These are phyloP conservation scores for Sebastes schlegelii DNA, from an alignment of 2,113 vertebrate species.

Conservation along the genomic window DNA sequence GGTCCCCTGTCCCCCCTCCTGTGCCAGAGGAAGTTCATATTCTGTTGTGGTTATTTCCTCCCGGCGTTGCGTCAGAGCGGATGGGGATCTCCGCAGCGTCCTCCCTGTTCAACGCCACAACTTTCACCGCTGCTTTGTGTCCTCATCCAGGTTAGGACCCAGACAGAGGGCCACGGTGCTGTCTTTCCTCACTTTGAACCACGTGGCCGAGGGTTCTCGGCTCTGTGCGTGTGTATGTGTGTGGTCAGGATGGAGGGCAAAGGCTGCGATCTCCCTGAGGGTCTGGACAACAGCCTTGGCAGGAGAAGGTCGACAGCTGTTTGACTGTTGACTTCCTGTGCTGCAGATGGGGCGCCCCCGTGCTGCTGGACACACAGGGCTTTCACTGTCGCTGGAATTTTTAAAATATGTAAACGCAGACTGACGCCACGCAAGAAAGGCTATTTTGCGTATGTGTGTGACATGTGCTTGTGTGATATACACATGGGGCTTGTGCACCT, in stretches of 20 bases:
- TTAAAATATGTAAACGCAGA: slow-evolving; percentile 40
- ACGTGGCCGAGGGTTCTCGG: not conserved
- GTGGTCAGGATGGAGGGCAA: slow-evolving; percentile 50
- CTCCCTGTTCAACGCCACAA: slow-evolving; percentile 21
- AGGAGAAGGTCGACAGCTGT: slow-evolving; percentile 66
- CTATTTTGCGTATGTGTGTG: slow-evolving; percentile 6
- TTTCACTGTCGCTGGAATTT: slow-evolving; percentile 60
- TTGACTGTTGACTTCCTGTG: slow-evolving; percentile 70
- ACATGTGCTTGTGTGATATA: slow-evolving; percentile 16
- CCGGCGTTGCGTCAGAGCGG: slow-evolving; percentile 50
- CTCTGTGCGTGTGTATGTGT: slow-evolving; percentile 17
- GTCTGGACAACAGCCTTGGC: slow-evolving; percentile 56
- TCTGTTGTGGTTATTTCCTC: slow-evolving; percentile 65
- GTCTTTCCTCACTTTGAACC: slow-evolving; percentile 45
- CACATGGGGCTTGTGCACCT: slow-evolving; percentile 38
- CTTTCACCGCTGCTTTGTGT: slow-evolving; percentile 52
- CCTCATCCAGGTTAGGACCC: slow-evolving; percentile 62
- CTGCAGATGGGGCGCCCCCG: slow-evolving; percentile 26
- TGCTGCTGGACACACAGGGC: slow-evolving; percentile 28
- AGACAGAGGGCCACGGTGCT: slow-evolving; percentile 18
- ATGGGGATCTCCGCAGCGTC: slow-evolving; percentile 42
- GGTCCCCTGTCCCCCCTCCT: slow-evolving; percentile 7
- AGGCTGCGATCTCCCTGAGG: slow-evolving; percentile 47
- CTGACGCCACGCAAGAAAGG: slow-evolving; percentile 21
- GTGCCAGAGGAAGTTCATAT: slow-evolving; percentile 41